These are phyloP conservation scores for Alosa sapidissima DNA, from an alignment of 2,797 vertebrate genomes.

Conservation along the genomic window DNA sequence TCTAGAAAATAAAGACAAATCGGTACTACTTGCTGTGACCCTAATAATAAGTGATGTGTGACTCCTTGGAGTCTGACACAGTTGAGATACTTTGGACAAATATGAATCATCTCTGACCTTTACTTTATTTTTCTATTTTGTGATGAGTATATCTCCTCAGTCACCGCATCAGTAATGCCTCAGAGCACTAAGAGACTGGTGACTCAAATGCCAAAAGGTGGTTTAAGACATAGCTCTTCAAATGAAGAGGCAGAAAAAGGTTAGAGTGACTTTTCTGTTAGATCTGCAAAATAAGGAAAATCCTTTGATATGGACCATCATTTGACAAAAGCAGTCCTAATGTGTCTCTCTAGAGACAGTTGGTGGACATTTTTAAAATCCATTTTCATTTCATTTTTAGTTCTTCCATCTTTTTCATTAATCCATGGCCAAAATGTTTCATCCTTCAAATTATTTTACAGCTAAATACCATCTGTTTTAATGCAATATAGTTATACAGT, in stretches of 20 bases:
- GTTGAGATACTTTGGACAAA: not conserved
- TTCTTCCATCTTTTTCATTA: not conserved
- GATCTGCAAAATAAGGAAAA: not conserved
- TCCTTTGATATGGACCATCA: not conserved
- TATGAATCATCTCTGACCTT: not conserved
- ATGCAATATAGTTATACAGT: not conserved
- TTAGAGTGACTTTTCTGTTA: not conserved
- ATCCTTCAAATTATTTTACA: not conserved
- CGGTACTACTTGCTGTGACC: not conserved
- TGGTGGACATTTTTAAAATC: not conserved
- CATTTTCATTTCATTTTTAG: not conserved
- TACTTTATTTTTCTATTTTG: slow-evolving; percentile 2
- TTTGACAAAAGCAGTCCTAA: not conserved
- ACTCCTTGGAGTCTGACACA: not conserved
- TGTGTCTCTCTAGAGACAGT: not conserved
- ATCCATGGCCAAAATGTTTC: not conserved
- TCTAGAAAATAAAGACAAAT: not conserved
- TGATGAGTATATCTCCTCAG: not conserved
- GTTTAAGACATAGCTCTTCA: not conserved
- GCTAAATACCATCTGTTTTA: not conserved
- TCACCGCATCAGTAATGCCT: not conserved
- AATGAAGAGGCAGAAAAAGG: not conserved
- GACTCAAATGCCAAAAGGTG: slow-evolving; percentile 1
- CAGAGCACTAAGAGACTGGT: not conserved
- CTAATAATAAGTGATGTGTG: not conserved